Percentiles rank a stretch among this genome's conserved stretches.
phyloP scores from a whole-genome alignment of 2,797 vertebrate species.

The Garrulus glandarius region DNA sequence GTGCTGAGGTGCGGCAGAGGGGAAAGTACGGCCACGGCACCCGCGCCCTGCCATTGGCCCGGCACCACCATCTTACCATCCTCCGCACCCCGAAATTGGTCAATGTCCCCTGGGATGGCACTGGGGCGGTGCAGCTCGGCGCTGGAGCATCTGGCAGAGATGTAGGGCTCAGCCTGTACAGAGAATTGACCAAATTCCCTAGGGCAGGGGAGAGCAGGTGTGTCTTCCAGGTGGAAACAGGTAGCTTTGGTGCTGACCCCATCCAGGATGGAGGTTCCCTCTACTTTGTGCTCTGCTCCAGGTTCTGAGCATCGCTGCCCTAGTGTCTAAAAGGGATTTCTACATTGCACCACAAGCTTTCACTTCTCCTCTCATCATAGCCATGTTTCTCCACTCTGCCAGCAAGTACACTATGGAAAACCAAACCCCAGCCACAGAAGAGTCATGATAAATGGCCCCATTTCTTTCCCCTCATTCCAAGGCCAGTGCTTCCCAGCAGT shows the following conservation, averaged over 20 bases:
- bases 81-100: background rate
- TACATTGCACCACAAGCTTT: background rate
- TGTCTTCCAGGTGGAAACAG: accelerated
- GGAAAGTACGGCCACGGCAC: background rate
- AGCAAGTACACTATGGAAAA: background rate
- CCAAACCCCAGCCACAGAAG: background rate
- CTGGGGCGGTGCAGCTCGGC: accelerated
- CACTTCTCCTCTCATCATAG: background rate
- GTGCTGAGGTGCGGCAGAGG: background rate
- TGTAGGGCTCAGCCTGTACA: background rate
- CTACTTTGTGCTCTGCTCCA: background rate
- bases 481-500: background rate
- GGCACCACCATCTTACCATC: accelerated
- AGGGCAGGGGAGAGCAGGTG: background rate
- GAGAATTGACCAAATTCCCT: background rate
- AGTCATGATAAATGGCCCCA: background rate
- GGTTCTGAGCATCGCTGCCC: background rate
- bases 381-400: background rate
- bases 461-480: accelerated
- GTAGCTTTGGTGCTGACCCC: background rate
- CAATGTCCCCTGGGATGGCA: background rate
- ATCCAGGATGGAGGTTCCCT: background rate
- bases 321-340: background rate
- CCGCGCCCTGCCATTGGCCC: background rate
- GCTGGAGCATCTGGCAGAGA: background rate